These are phyloP conservation scores for Campylomormyrus numenius DNA, from an alignment of 2,113 vertebrate genomes.

Conservation along the genomic window DNA sequence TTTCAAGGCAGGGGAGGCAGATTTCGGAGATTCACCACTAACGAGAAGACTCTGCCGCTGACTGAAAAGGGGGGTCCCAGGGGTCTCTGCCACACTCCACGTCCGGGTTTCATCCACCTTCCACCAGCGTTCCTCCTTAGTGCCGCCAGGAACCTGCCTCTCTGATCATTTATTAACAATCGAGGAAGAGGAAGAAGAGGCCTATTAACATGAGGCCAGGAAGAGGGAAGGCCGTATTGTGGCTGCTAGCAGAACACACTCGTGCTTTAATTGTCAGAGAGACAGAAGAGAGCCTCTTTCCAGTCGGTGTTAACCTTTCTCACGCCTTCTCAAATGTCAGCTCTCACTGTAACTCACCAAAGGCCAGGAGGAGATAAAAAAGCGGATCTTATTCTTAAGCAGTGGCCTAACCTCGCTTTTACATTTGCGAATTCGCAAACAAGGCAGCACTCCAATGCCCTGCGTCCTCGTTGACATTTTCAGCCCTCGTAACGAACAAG, in stretches of 20 bases:
- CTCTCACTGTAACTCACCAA: neutral
- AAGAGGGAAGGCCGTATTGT: neutral
- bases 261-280: conserved; percentile 24
- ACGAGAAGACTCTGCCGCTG: neutral
- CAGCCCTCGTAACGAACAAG: neutral
- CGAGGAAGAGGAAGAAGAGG: neutral
- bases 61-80: neutral
- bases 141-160: neutral
- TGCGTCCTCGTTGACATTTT: conserved; percentile 10
- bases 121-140: neutral
- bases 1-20: neutral
- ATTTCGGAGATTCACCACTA: neutral
- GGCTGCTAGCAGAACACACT: neutral
- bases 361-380: neutral
- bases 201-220: conserved; percentile 12
- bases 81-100: neutral
- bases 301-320: conserved; percentile 22
- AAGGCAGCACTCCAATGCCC: neutral
- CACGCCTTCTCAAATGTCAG: conserved; percentile 34
- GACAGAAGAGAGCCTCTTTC: neutral
- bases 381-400: neutral
- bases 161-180: conserved; percentile 18
- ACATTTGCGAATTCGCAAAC: neutral
- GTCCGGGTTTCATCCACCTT: neutral
- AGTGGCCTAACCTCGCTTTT: neutral